These are phyloP conservation scores for Coboldia fuscipes DNA, from an alignment of 1,140 invertebrate genomes.

Conservation along the genomic window DNA sequence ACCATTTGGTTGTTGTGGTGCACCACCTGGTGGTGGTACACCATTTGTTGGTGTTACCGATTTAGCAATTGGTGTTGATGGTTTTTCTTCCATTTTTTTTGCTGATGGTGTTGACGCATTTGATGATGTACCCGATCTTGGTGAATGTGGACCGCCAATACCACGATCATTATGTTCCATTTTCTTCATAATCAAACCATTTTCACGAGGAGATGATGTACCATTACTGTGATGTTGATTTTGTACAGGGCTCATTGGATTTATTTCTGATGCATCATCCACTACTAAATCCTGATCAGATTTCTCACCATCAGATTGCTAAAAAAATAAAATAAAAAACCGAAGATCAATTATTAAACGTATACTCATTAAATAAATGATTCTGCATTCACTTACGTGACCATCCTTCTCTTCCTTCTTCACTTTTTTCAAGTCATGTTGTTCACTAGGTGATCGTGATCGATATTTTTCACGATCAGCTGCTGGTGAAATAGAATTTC, in stretches of 20 bases:
- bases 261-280: conserved; percentile 61
- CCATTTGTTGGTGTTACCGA: conserved; percentile 60
- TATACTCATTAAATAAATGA: not conserved
- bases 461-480: conserved; percentile 69
- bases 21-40: conserved; percentile 27
- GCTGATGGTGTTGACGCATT: conserved; percentile 59
- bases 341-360: not conserved
- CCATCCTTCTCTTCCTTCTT: conserved; percentile 64
- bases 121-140: conserved; percentile 52
- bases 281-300: conserved; percentile 80
- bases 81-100: conserved; percentile 52
- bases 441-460: conserved; percentile 29
- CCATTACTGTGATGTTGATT: conserved; percentile 32
- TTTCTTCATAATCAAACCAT: conserved; percentile 25
- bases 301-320: conserved; percentile 13
- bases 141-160: conserved; percentile 31
- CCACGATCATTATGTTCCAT: conserved; percentile 25
- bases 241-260: conserved; percentile 22
- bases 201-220: conserved; percentile 59
- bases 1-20: conserved; percentile 22
- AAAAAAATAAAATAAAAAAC: conserved; percentile 3
- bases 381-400: conserved; percentile 37
- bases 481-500: conserved; percentile 73
- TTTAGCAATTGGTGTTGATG: conserved; percentile 73
- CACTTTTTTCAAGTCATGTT: conserved; percentile 42